Conservation (phyloP, 1,140 invertebrate species). For the Bradysia coprophila region DNA sequence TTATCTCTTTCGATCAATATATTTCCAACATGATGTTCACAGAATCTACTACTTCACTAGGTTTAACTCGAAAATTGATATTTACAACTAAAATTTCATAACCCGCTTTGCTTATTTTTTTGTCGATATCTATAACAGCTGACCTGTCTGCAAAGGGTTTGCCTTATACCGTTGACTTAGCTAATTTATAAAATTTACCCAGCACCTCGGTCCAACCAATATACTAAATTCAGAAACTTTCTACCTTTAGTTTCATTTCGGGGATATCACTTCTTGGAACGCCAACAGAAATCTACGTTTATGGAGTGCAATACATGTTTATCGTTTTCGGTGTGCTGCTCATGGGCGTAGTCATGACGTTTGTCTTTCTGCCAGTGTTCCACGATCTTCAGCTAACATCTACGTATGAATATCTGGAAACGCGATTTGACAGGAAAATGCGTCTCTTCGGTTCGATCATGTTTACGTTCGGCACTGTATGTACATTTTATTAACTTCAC, state of each 20-base stretch:
- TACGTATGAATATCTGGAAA: slow-evolving; percentile 71
- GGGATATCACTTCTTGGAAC: slow-evolving; percentile 43
- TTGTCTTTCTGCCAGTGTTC: slow-evolving; percentile 62
- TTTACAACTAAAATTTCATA: neutral
- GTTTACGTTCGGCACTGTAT: slow-evolving; percentile 49
- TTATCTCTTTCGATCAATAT: neutral
- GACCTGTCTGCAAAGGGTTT: no score
- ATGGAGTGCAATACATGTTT: slow-evolving; percentile 51
- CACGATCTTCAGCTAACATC: slow-evolving; percentile 63
- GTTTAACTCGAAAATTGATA: no score
- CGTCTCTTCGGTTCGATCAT: slow-evolving; percentile 53
- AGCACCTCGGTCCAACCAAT: neutral
- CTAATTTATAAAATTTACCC: no score
- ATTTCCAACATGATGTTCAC: no score
- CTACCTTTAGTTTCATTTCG: slow-evolving; percentile 33
- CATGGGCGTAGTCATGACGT: slow-evolving; percentile 41
- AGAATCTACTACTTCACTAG: no score
- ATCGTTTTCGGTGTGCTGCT: slow-evolving; percentile 37
- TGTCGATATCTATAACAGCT: neutral
- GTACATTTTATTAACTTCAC: slow-evolving; percentile 9
- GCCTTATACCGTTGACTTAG: no score
- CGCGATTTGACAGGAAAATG: slow-evolving; percentile 48
- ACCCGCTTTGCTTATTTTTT: neutral
- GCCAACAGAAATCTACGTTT: slow-evolving; percentile 69
- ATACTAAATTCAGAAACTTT: neutral